These are phyloP conservation scores for Fundulus diaphanus DNA, from an alignment of 2,797 vertebrate genomes.

Conservation along the genomic window DNA sequence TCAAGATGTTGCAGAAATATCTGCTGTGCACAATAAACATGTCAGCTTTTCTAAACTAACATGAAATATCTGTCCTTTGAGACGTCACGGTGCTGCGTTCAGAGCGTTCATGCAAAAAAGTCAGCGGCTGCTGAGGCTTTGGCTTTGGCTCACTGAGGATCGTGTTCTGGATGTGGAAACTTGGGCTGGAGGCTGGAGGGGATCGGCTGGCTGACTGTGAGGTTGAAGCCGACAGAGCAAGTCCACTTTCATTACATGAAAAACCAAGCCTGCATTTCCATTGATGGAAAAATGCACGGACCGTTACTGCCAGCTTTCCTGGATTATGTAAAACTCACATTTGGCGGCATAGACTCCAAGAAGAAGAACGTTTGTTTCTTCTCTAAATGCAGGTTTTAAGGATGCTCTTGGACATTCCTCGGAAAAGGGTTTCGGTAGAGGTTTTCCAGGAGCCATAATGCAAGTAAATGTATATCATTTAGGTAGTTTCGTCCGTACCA, in stretches of 20 bases:
- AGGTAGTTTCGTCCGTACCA: conserved; percentile 22
- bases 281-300: conserved; percentile 65
- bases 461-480: conserved; percentile 13
- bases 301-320: conserved; percentile 55
- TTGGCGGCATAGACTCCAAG: conserved; percentile 56
- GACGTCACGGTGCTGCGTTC: conserved; percentile 41
- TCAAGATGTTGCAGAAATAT: conserved; percentile 30
- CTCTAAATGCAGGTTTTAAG: conserved; percentile 42
- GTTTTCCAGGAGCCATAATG: conserved; percentile 49
- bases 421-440: conserved; percentile 41
- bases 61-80: conserved; percentile 46
- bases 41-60: conserved; percentile 24
- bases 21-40: conserved; percentile 32
- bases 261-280: conserved; percentile 60
- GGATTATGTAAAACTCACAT: conserved; percentile 47
- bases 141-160: conserved; percentile 56
- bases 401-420: conserved; percentile 37
- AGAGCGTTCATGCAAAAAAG: conserved; percentile 48
- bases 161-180: conserved; percentile 64
- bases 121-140: conserved; percentile 65
- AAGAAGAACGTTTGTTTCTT: conserved; percentile 54
- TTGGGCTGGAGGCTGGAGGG: conserved; percentile 37
- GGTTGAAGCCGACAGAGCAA: conserved; percentile 37
- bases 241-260: conserved; percentile 53
- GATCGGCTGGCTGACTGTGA: conserved; percentile 36